Base-by-base conservation (phyloP, 2,797 vertebrate species). In the Tangara arthus region DNA sequence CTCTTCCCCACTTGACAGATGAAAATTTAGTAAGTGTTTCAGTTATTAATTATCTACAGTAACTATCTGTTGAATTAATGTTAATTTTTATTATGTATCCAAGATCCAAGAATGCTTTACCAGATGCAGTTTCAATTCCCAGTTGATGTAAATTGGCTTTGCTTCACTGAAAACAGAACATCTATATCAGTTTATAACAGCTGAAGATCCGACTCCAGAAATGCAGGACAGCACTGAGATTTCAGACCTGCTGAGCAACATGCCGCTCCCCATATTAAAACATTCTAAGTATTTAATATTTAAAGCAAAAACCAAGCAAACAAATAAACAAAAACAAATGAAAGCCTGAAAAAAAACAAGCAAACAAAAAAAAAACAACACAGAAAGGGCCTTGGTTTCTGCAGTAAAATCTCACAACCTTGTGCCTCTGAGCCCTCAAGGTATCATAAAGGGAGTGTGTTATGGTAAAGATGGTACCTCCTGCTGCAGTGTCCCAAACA, bases 91-190 rank as follows among this genome's bases (percentile, higher is more conserved):
- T 94, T 96, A 63, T 59, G 41, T 71, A 70, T 60, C 64, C 35
- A 63, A 72, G 59, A 92, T 91, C 52, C 64, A 80, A 76, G 69
- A 81, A 71, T 87, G 59, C 49, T 90, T 93, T 92, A 76, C 85
- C 92, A 95, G 73, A 66, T 94, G 86, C 72, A 87, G 27, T 73
- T 90, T 76, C 68, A 82, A 64, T 79, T 93, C 81, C 81, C 83
- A 82, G n/a, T 70, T 92, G 81, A 53, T 73, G 20, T 89, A 85
- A 89, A 92, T 85, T 94, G 90, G 92, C 86, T 93, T 93, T 89
- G 60, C 87, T 90, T 92, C 86, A 88, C 57, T 87, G 71, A 53
- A 92, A 75, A 83, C 52, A 91, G 72, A 87, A 88, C 32, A 34
- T 91, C 79, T 94, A 34, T 85, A 91, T 93, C 53, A 82, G 35